These are phyloP conservation scores for Nymphalis io DNA, from an alignment of 1,140 invertebrate genomes.

Conservation along the genomic window DNA sequence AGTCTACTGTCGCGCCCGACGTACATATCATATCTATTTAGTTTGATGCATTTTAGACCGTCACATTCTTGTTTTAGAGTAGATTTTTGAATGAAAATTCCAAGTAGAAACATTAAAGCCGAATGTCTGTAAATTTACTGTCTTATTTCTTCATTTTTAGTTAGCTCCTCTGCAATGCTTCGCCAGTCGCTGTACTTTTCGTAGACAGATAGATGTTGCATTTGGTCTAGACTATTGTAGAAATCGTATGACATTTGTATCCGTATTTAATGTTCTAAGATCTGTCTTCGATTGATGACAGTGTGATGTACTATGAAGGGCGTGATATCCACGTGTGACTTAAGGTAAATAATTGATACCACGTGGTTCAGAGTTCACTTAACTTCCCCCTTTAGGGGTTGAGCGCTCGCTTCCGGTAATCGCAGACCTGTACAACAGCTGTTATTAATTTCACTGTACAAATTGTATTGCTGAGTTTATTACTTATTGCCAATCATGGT, in stretches of 20 bases:
- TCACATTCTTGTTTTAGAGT: slow-evolving; percentile 47
- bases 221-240: slow-evolving; percentile 35
- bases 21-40: slow-evolving; percentile 46
- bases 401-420: slow-evolving; percentile 58
- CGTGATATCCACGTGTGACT: slow-evolving; percentile 63
- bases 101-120: slow-evolving; percentile 64
- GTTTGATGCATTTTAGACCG: slow-evolving; percentile 49
- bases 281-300: neutral
- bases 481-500: neutral
- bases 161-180: slow-evolving; percentile 72
- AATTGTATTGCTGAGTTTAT: neutral
- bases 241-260: neutral
- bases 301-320: slow-evolving; percentile 38
- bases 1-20: slow-evolving; percentile 57
- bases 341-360: slow-evolving; percentile 76
- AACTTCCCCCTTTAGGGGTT: slow-evolving; percentile 56
- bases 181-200: slow-evolving; percentile 48
- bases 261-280: neutral
- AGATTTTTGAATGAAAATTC: slow-evolving; percentile 35
- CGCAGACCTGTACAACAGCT: slow-evolving; percentile 45
- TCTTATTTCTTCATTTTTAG: slow-evolving; percentile 77
- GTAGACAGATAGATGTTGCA: slow-evolving; percentile 33
- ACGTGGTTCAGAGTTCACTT: slow-evolving; percentile 73
- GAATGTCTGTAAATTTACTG: slow-evolving; percentile 74
- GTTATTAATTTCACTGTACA: slow-evolving; percentile 29